Base-by-base conservation (phyloP, 2,888 invertebrate genomes). In the Thymelicus sylvestris region DNA sequence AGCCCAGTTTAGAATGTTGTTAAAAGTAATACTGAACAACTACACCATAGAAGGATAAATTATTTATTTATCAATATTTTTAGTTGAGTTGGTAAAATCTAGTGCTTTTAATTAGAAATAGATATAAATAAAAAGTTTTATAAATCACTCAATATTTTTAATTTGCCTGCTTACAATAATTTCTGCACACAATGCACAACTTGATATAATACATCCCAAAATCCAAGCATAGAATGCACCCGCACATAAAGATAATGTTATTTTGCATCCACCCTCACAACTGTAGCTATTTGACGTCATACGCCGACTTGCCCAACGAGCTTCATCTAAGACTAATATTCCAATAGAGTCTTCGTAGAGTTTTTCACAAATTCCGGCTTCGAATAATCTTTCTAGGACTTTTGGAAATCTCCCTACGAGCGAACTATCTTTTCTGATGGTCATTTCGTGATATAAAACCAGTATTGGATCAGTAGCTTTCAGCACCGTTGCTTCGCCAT, bases 391-490 rank as follows among this genome's bases (percentile, higher is more conserved):
- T 31, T 67, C 48, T 6, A 86, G 67, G 0, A 84, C 75, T 5
- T 78, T 78, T 13, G 82, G 79, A 60, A 91, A 81, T 8, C 75
- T 80, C 0, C 15, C 66, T 0, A 80, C 79, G 0, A 91, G 71
- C 2, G 77, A 68, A 72, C 82, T 82, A 13, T 83, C 74, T 59
- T 86, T 90, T 1, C 83, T 76, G 0, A 91, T 77, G 15, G 89
- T 41, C 84, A 93, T 92, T 74, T 92, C 90, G 50, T 89, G 87
- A 67, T 85, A 92, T 0, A 89, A 78, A 0, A 81, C 82, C 0
- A 92, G 12, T 10, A 91, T 63, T 60, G 85, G 86, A 47, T 92
- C 87, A 0, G 77, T 6, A 0, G 83, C 74, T 72, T 76, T 79
- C 13, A 92, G 59, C 3, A 90, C 72, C 71, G 78, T 84, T 2